Percentiles rank a stretch among this genome's conserved stretches.
Conservation (phyloP, 2,797 vertebrate species). For the Bovichtus diacanthus region DNA sequence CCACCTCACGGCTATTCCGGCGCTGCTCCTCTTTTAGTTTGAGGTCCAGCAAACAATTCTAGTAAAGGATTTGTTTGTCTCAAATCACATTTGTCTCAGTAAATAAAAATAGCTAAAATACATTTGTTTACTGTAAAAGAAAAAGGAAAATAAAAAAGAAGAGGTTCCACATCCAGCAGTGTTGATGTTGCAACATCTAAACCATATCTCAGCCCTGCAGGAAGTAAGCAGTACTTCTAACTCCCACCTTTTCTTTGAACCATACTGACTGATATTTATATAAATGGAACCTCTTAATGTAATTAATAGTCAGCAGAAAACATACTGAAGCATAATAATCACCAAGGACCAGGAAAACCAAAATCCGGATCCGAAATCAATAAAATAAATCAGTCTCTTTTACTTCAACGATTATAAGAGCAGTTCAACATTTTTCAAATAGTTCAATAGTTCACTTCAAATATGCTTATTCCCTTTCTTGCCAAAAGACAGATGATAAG, state of each 20-base stretch:
- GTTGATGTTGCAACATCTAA: constrained; percentile 26
- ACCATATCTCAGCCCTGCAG: constrained; percentile 44
- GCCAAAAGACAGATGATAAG: background rate
- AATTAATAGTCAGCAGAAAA: constrained; percentile 11
- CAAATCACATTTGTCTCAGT: background rate
- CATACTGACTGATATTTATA: constrained; percentile 22
- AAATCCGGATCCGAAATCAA: no score
- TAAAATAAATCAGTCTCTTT: no score
- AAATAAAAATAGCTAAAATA: background rate
- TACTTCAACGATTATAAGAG: background rate
- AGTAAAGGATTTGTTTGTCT: background rate
- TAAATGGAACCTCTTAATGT: constrained; percentile 27
- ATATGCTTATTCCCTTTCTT: background rate
- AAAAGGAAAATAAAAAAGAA: no score
- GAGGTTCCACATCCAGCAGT: constrained; percentile 16
- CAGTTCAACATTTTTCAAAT: background rate
- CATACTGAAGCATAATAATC: constrained; percentile 11
- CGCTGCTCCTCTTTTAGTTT: constrained; percentile 3
- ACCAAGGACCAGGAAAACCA: background rate
- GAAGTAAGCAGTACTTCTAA: constrained; percentile 13
- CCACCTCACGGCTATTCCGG: constrained; percentile 4
- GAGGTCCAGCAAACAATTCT: background rate
- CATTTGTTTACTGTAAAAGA: constrained; percentile 27
- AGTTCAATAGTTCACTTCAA: background rate
- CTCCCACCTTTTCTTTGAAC: constrained; percentile 31